Conservation (phyloP, 1,140 invertebrate genomes). For the Nebria ingens region DNA sequence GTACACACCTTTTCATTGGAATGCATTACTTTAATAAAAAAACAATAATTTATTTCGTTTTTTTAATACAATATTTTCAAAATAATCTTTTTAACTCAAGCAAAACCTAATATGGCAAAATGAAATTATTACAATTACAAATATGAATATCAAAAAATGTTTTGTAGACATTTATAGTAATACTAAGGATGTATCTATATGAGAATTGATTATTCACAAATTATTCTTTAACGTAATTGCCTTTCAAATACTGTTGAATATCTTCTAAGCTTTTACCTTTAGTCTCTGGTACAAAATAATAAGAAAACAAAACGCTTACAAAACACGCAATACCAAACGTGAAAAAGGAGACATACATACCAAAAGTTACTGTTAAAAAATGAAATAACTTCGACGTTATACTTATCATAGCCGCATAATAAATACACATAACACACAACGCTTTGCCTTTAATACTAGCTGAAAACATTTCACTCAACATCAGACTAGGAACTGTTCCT, state of each 20-base stretch:
- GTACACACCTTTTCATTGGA: too few species aligned
- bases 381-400: conserved; percentile 24
- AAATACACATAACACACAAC: background rate
- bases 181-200: too few species aligned
- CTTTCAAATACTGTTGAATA: conserved; percentile 49
- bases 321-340: conserved; percentile 64
- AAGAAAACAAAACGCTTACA: conserved; percentile 62
- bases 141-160: too few species aligned
- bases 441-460: conserved; percentile 11
- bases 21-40: too few species aligned
- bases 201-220: too few species aligned
- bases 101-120: too few species aligned
- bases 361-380: conserved; percentile 39
- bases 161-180: too few species aligned
- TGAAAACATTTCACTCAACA: conserved; percentile 12
- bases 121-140: too few species aligned
- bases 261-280: conserved; percentile 77
- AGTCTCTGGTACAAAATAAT: conserved; percentile 74
- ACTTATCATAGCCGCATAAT: conserved; percentile 13
- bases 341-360: conserved; percentile 62
- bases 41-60: too few species aligned
- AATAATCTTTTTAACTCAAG: too few species aligned
- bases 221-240: too few species aligned
- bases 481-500: background rate
- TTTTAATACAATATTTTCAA: too few species aligned